Evolutionary conservation across 53 echinoderm and acorn worm species (phyloP).

Genomic region (Stichopus horrens): DNA sequence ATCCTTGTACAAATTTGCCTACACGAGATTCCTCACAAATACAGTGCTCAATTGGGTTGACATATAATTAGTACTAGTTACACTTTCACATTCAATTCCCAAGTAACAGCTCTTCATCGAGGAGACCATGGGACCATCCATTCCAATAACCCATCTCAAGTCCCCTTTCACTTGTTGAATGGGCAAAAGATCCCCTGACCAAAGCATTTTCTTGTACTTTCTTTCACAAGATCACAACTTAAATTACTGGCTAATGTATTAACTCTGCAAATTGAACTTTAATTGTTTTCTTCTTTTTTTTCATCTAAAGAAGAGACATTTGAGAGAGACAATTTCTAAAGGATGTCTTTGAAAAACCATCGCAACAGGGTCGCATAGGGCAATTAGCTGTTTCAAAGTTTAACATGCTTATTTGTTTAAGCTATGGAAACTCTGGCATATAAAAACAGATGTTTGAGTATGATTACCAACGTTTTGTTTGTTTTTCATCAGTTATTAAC

Average conservation of each 20-base stretch:
- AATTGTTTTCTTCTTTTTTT: background rate
- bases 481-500: background rate
- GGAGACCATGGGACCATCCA: too few relatives aligned
- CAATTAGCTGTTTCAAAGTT: slow-evolving; percentile 2
- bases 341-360: background rate
- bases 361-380: background rate
- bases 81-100: too few relatives aligned
- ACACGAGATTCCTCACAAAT: too few relatives aligned
- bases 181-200: too few relatives aligned
- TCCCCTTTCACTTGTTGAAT: too few relatives aligned
- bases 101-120: too few relatives aligned
- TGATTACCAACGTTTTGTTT: background rate
- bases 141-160: too few relatives aligned
- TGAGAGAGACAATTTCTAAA: background rate
- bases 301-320: background rate
- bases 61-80: too few relatives aligned
- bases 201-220: background rate
- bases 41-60: too few relatives aligned
- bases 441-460: slow-evolving; percentile 3
- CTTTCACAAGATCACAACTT: background rate
- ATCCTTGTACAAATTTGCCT: too few relatives aligned
- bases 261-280: background rate
- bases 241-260: background rate
- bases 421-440: background rate
- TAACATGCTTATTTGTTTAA: background rate